These are phyloP conservation scores for Pandemis corylana DNA, from an alignment of 2,888 invertebrate genomes.

Conservation along the genomic window DNA sequence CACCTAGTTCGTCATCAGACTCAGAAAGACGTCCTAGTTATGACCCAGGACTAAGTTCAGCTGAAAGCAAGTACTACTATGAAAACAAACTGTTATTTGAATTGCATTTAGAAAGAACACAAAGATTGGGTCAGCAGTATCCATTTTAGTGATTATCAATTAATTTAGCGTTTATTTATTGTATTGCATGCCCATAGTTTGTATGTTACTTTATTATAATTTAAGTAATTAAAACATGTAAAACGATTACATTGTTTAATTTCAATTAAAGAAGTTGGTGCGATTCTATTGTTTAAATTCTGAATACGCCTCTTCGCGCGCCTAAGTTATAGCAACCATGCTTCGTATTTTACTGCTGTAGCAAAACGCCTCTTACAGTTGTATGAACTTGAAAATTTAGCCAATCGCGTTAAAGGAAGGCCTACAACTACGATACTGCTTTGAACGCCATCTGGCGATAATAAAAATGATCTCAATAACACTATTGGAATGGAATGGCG, in stretches of 20 bases:
- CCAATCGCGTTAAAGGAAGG: not conserved
- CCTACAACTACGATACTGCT: constrained; percentile 10
- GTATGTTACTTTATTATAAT: constrained; percentile 57
- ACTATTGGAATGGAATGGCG: constrained; percentile 66
- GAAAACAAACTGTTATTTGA: constrained; percentile 94
- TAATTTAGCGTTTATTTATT: constrained; percentile 64
- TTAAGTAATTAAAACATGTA: constrained; percentile 2
- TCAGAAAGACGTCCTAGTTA: constrained; percentile 83
- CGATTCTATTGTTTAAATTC: not conserved
- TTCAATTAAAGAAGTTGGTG: not conserved
- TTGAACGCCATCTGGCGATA: constrained; percentile 72
- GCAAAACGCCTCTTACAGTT: constrained; percentile 12
- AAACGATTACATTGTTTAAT: not conserved
- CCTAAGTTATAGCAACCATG: not conserved
- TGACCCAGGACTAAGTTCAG: constrained; percentile 90
- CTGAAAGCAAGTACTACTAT: constrained; percentile 94
- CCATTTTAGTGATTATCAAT: constrained; percentile 64
- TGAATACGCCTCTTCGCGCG: not conserved
- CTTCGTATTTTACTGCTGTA: not conserved
- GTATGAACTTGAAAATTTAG: not conserved
- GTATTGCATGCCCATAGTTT: constrained; percentile 57
- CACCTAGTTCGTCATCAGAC: constrained; percentile 66
- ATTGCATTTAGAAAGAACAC: constrained; percentile 91
- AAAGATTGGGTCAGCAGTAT: constrained; percentile 85
- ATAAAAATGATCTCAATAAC: constrained; percentile 58